Base-by-base conservation (phyloP, 2,797 vertebrate genomes). In the Macrochelys suwanniensis region DNA sequence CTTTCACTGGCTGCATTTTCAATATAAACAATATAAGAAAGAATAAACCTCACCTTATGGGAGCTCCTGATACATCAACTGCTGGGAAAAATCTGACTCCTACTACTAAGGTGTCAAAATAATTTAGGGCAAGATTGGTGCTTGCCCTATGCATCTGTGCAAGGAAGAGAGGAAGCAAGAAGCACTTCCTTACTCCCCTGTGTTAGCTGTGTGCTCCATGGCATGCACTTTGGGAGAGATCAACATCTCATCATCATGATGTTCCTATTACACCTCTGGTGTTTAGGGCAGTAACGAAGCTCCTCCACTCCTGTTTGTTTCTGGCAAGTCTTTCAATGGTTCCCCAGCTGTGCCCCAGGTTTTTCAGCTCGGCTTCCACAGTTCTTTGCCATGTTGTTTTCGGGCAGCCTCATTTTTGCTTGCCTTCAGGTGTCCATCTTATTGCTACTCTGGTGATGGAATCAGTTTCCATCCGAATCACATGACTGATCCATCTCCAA, bases 51-150 rank as follows among this genome's bases (percentile, higher is more conserved):
- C 7, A 42, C 17, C 80, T 74, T 4, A 31, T 2, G 9, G 11
- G 15, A 87, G 3, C 4, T 91, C 61, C 50, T 49, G 26, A 26
- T 59, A 80, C 77, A 78, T 31, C 11, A n/a, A 6, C 5, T 11
- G 2, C 19, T 80, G 45, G 74, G 74, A 49, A 77, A 42, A 47
- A 45, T 16, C 74, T 45, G 42, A 47, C 45, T 47, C 13, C 11
- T 25, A 47, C 11, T 26, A 26, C 6, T 3, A 74, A 74, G 3
- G 11, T 86, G 21, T 33, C 74, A 21, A 5, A 80, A 42, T 23
- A 31, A 25, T 89, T 28, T 1, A 0, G 45, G 10, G 9, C 4
- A 92, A 0, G 0, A 37, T 2, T 5, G 2, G 11, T 89, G 45
- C 15, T 82, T n/a, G 45, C 68, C 42, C 19, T 80, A 5, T 42